A percentile compares a stretch with the other conserved stretches of the same genome.
These are phyloP conservation scores for Drosophila willistoni DNA, from an alignment of 1,140 invertebrate genomes.

Conservation along the genomic window DNA sequence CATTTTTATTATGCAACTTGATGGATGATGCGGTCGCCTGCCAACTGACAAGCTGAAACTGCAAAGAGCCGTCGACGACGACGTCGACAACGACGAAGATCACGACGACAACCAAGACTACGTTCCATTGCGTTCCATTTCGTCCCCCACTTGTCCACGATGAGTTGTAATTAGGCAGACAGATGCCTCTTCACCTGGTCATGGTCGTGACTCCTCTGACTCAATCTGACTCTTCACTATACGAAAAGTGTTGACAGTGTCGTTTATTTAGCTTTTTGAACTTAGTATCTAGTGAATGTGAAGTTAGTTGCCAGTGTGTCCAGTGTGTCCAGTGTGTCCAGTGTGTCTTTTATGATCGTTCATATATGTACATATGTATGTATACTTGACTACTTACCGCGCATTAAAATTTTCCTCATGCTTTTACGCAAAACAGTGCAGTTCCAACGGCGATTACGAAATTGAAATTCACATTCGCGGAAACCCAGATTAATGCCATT, in stretches of 20 bases:
- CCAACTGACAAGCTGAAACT: conserved; percentile 49
- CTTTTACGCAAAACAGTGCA: conserved; percentile 91
- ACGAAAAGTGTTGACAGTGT: conserved; percentile 60
- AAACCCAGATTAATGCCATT: conserved; percentile 91
- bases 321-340: too few relatives aligned
- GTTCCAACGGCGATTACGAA: conserved; percentile 92
- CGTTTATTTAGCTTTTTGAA: conserved; percentile 27
- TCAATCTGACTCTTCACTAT: conserved; percentile 30
- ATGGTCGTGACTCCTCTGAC: conserved; percentile 22
- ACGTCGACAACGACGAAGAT: conserved; percentile 12
- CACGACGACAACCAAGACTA: conserved; percentile 18
- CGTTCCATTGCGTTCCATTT: not conserved
- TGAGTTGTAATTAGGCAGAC: conserved; percentile 75
- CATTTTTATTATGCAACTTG: conserved; percentile 82
- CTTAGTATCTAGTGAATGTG: conserved; percentile 24
- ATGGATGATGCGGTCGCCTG: conserved; percentile 77
- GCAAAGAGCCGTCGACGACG: not conserved
- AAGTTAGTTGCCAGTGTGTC: not conserved
- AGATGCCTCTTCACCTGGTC: conserved; percentile 33
- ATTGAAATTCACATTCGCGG: conserved; percentile 93
- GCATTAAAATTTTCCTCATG: conserved; percentile 91
- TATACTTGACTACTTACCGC: conserved; percentile 85
- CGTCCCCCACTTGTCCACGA: conserved; percentile 29
- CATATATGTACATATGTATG: not conserved
- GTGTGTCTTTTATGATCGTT: conserved; percentile 10